Base-by-base conservation (phyloP, 1,140 invertebrate genomes). In the Drosophila pallidifrons region DNA sequence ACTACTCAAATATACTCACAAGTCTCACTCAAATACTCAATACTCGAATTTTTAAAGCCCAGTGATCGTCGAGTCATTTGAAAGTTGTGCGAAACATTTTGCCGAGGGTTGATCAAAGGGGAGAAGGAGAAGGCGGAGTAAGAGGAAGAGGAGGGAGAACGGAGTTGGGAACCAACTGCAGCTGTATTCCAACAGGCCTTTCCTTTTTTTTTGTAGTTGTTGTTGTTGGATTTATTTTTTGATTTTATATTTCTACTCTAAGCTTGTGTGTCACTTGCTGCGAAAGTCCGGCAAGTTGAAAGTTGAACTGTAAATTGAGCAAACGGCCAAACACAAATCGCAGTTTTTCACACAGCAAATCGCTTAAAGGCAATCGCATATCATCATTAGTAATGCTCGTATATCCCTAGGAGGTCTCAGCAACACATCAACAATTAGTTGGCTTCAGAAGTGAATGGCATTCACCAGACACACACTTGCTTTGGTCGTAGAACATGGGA, bases 251-350 rank as follows among this genome's bases (percentile, higher is more conserved):
- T 30, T 52, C 13, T 20, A 28, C n/a, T 46, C 38, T 16, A 20
- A 32, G n/a, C 32, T 49, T 85, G 75, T 87, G 74, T 87, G 83
- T 87, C 83, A 89, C 77, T 88, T 79, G 74, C 83, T 85, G 85
- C 85, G 85, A 88, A 88, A 88, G 83, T 88, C 83, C 77, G 71
- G 46, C 76, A 79, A 88, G 83, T 88, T 88, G 85, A 88, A 88
- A 88, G 83, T 88, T 88, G 81, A 88, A 75, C 77, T 51, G 73
- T 58, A 71, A 75, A 70, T 45, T 67, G 51, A 70, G 65, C 67
- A 67, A 71, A 41, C 64, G 46, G 63, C 35, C 20, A 25, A 38
- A 38, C 5, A 38, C 35, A 10, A 38, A 46, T 68, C 52, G 63
- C 63, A 74, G 78, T 71, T 86, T 86, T 73, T 73, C 75, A 74